A percentile compares a stretch with the other conserved stretches of the same genome.
These are phyloP conservation scores for Oasisia sp. DNA, from an alignment of 2,888 invertebrate species.

Conservation along the genomic window DNA sequence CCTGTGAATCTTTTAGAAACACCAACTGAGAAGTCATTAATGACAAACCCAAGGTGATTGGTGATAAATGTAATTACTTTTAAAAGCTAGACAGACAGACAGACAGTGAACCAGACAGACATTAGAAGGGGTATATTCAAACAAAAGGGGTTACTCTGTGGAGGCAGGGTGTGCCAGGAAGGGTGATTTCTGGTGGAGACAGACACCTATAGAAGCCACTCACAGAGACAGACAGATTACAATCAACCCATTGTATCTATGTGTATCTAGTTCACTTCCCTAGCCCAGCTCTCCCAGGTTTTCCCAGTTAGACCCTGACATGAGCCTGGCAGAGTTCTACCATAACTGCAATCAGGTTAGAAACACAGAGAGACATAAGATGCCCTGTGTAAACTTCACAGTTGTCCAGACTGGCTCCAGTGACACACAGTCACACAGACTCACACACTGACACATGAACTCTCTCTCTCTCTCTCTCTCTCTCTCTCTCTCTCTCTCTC, in stretches of 20 bases:
- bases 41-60: too few species aligned
- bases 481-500: too few species aligned
- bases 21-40: too few species aligned
- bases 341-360: background rate
- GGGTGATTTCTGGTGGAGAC: background rate
- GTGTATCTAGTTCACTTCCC: background rate
- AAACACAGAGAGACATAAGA: background rate
- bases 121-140: background rate
- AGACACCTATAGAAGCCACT: background rate
- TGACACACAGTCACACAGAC: background rate
- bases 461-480: too few species aligned
- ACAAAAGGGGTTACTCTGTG: background rate
- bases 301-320: background rate
- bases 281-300: background rate
- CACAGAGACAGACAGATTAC: background rate
- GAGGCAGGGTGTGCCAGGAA: background rate
- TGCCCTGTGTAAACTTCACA: background rate
- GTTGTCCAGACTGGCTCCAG: background rate
- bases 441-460: background rate
- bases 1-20: too few species aligned
- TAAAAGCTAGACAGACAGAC: background rate
- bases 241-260: background rate
- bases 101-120: background rate
- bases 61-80: too few species aligned
- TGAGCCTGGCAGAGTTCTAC: background rate